These are phyloP conservation scores for Decapterus maruadsi DNA, from an alignment of 2,797 vertebrate species.

Conservation along the genomic window DNA sequence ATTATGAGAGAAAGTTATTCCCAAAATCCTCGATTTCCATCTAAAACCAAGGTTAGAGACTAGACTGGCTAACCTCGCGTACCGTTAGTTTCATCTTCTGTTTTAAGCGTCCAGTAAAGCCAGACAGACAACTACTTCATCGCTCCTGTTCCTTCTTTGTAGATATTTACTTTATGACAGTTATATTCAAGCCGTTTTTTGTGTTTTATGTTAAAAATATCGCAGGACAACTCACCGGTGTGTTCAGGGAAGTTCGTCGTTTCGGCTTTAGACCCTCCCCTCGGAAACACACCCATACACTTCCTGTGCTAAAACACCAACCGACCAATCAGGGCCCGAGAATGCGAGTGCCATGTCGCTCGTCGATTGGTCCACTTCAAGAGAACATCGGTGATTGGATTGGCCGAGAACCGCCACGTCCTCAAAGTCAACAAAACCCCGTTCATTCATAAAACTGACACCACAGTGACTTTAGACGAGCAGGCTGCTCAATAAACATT, in stretches of 20 bases:
- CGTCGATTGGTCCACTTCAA: constrained; percentile 82
- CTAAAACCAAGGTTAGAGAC: background rate
- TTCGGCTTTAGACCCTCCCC: constrained; percentile 48
- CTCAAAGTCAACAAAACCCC: constrained; percentile 80
- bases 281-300: constrained; percentile 81
- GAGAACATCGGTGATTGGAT: constrained; percentile 78
- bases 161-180: fast-evolving
- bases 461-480: background rate
- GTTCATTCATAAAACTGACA: constrained; percentile 72
- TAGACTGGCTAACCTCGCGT: constrained; percentile 45
- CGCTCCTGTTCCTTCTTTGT: fast-evolving
- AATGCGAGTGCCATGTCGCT: constrained; percentile 67
- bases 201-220: background rate
- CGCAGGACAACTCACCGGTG: constrained; percentile 67
- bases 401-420: constrained; percentile 94
- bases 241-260: constrained; percentile 69
- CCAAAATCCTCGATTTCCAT: constrained; percentile 1
- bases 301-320: constrained; percentile 70
- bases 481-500: fast-evolving
- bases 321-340: constrained; percentile 60
- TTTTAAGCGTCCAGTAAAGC: background rate
- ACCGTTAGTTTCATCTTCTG: constrained; percentile 25
- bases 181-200: background rate
- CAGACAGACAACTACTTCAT: background rate
- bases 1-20: constrained; percentile 1